Evolutionary conservation across 2,888 invertebrate genomes (phyloP).

Genomic region (Phanerotoma sp.): DNA sequence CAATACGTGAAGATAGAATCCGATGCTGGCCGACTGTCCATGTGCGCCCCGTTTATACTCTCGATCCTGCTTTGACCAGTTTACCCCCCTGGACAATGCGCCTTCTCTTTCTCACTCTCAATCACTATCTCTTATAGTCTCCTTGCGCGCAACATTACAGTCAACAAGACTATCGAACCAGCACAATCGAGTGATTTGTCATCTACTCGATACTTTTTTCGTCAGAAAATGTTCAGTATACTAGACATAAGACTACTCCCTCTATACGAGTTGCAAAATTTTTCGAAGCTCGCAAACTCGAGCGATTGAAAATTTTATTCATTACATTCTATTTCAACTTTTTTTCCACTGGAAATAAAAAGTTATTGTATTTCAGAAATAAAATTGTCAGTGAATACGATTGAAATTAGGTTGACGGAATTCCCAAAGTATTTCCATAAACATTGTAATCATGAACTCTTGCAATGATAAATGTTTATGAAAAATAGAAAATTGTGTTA

Average conservation of each 20-base stretch:
- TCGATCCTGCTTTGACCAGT: slow-evolving; percentile 25
- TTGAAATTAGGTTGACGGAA: no score
- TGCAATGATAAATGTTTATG: no score
- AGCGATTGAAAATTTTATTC: no score
- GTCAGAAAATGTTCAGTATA: slow-evolving; percentile 19
- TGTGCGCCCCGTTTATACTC: slow-evolving; percentile 24
- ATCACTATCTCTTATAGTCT: slow-evolving; percentile 28
- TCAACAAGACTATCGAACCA: not conserved
- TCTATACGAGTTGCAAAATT: no score
- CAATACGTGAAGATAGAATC: slow-evolving; percentile 59
- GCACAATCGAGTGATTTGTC: slow-evolving; percentile 55
- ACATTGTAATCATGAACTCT: no score
- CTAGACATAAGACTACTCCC: not conserved
- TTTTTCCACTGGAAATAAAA: no score
- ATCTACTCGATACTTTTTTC: slow-evolving; percentile 53
- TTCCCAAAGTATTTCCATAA: no score
- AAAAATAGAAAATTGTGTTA: no score
- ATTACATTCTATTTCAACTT: not conserved
- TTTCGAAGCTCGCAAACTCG: no score
- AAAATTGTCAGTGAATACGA: no score
- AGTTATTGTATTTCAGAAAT: no score
- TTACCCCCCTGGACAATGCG: slow-evolving; percentile 7
- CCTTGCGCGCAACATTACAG: slow-evolving; percentile 1
- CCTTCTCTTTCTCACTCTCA: slow-evolving; percentile 2
- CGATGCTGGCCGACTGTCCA: slow-evolving; percentile 51